Base-by-base conservation (phyloP, 1,140 invertebrate genomes). In the Drosophila teissieri region DNA sequence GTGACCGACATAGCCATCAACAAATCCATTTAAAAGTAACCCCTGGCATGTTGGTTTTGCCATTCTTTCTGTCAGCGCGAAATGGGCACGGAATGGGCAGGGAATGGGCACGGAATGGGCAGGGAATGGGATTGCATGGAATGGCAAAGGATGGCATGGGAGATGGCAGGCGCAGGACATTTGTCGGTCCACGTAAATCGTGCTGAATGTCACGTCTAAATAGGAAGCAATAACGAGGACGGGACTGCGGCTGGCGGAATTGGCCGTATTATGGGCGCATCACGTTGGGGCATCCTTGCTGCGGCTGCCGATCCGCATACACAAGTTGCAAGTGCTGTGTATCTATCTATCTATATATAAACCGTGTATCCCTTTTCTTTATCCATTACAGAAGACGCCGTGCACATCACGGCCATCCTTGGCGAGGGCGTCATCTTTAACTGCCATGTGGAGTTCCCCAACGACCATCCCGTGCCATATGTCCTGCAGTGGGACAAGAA, bases 401-500 rank as follows among this genome's bases (percentile, higher is more conserved):
- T 98, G 86, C 97, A 98, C 94, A 97, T 98, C 94, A 98, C 97
- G 91, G 97, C 97, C 73, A 98, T 98, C 93, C 94, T 98, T 89
- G 98, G 97, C 90, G 97, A 98, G 93, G 97, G 96, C 86, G 97
- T 98, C 93, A 96, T 98, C 91, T 97, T 99, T 94, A 98, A 98
- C 94, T 99, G 98, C 94, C 96, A 97, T 93, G 97, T 99, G 93
- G 97, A 98, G 93, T 98, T 98, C 94, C 97, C 97, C 78, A 96
- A 97, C 93, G 96, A 97, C 93, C 96, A 97, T 93, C 96, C 97
- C 90, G 97, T 98, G 93, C 97, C 97, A 93, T 98, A 98, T 94
- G 97, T 98, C 94, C 96, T 98, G 92, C 97, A 98, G 95, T 99
- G 98, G 98, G 96, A 98, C 95, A 98, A 98, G 95, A 97, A 98